Conservation (phyloP, 2,113 vertebrate species). For the Sylvia atricapilla region DNA sequence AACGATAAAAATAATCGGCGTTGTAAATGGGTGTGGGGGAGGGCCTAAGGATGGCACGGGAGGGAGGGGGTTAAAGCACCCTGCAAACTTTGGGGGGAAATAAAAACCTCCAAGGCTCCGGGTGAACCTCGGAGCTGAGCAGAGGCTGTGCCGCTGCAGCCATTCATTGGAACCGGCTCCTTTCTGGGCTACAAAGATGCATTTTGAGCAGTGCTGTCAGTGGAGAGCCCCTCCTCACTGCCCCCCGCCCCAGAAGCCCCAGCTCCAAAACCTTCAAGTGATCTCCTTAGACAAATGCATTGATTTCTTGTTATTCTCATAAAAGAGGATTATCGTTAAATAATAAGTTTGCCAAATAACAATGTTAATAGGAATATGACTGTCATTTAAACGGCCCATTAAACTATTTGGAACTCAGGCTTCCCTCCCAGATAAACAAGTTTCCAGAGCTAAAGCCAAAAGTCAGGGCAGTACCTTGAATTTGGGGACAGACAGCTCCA, state of each 20-base stretch:
- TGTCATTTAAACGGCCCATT: slow-evolving; percentile 31
- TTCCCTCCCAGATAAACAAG: background rate
- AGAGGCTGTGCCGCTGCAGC: background rate
- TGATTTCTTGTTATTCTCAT: background rate
- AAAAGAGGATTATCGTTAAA: background rate
- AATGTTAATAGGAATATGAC: background rate
- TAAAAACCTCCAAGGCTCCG: background rate
- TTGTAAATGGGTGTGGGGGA: fast-evolving
- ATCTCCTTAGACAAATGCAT: background rate
- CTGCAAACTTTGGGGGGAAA: background rate
- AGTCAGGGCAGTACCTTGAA: slow-evolving; percentile 84
- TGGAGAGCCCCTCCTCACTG: fast-evolving
- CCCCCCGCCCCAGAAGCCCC: background rate
- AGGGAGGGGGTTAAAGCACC: slow-evolving; percentile 62
- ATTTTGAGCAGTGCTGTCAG: background rate
- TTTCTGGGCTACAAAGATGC: background rate
- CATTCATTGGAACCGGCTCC: background rate
- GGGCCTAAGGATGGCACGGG: background rate
- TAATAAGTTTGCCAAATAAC: background rate
- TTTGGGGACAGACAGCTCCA: slow-evolving; percentile 94
- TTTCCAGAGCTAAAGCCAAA: background rate
- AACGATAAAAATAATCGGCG: background rate
- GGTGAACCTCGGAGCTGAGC: background rate
- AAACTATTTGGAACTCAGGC: slow-evolving; percentile 10
- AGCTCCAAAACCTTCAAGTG: background rate